Base-by-base conservation (phyloP, 2,888 invertebrate genomes). In the Ormyrus nitidulus region DNA sequence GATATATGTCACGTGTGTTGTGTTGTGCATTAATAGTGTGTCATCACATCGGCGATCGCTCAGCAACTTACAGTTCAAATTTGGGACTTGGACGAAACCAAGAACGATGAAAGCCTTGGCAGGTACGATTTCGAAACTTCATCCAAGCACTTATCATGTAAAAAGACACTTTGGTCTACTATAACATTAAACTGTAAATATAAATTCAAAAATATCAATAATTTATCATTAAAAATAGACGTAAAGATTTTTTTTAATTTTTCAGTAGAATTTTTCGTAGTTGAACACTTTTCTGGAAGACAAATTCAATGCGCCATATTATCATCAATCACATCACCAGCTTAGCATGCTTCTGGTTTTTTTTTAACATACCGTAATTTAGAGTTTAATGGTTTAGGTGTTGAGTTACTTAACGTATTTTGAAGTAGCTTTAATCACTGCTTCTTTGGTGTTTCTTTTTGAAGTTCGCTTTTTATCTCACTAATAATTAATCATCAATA, bases 41-140 rank as follows among this genome's bases (percentile, higher is more conserved):
- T 87, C 85, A 86, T 91, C 86, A 86, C 86, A 85, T 90, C 90
- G 85, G 89, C 94, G 91, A 91, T 94, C 91, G 95, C 95, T 85
- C 96, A 96, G 92, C 92, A 92, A 89, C 92, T 96, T 91, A 93
- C 94, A 87, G 91, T 97, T 85, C 94, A 95, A 89, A 92, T 97
- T 85, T 94, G 94, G 93, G 98, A 98, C 93, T 94, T 95, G 91
- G 98, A 98, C 91, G 96, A 97, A 87, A 93, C 94, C 87, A 94
- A 95, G 90, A 93, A 94, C 85, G 97, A 98, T 92, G 98, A 98
- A 92, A 94, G 93, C 87, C 93, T 98, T 86, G 98, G 98, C 92
- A 96, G 96, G 96, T 96, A 93, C 92, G 94, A 85, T 85, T 34
- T 34, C 4, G 3, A 34, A 87, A 76, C 83, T 84, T 83, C 58